phyloP scores from a whole-genome alignment of 2,113 vertebrate species.

The Sylvietta virens region DNA sequence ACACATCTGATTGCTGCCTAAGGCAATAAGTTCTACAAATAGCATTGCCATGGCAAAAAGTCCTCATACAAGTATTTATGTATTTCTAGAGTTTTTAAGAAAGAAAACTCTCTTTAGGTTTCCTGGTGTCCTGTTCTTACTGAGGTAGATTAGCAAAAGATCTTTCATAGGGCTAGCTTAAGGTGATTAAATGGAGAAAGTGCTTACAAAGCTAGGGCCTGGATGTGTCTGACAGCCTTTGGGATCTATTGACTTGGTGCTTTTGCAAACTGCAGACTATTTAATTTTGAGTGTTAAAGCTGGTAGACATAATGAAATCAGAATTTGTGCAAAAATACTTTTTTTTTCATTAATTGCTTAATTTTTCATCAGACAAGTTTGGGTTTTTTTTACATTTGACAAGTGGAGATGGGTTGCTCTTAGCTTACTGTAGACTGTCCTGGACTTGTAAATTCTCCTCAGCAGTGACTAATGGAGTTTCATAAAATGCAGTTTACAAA shows the following conservation, averaged over 20 bases:
- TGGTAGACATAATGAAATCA: neutral
- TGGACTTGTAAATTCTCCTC: neutral
- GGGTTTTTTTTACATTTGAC: neutral
- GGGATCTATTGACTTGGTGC: neutral
- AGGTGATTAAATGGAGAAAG: neutral
- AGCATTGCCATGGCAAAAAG: neutral
- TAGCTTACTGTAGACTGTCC: neutral
- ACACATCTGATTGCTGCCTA: neutral
- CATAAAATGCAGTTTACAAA: neutral
- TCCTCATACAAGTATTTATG: neutral
- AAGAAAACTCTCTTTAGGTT: neutral
- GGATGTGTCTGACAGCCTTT: neutral
- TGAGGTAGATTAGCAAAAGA: neutral
- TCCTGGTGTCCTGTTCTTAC: neutral
- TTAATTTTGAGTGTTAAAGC: neutral
- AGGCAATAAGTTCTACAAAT: neutral
- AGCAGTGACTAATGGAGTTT: neutral
- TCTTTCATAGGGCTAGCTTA: neutral
- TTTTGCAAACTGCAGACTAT: neutral
- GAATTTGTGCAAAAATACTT: neutral
- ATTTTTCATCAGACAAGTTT: neutral
- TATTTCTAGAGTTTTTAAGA: neutral
- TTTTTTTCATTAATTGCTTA: neutral
- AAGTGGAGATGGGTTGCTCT: neutral
- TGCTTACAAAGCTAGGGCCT: neutral